Percentiles rank a stretch among this genome's conserved stretches.
Conservation (phyloP, 1,140 invertebrate species). For the Drosophila triauraria region DNA sequence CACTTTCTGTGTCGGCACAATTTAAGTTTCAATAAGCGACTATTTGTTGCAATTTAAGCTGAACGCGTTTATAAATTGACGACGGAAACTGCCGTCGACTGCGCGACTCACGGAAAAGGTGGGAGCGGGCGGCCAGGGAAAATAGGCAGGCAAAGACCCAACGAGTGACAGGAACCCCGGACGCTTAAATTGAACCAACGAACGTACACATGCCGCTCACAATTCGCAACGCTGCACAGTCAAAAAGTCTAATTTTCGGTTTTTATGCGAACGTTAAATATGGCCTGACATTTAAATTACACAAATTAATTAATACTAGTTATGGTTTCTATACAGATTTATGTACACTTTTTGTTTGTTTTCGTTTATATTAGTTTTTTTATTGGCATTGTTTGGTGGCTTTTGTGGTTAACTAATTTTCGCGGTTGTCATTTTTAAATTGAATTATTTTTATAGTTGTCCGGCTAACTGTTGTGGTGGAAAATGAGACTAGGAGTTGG, state of each 20-base stretch:
- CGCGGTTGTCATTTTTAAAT: conserved; percentile 65
- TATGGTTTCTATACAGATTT: conserved; percentile 48
- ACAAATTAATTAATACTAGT: conserved; percentile 77
- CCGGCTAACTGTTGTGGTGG: conserved; percentile 15
- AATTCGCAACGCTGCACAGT: conserved; percentile 14
- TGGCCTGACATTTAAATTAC: conserved; percentile 67
- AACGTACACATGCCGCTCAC: conserved; percentile 48
- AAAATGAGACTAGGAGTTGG: background rate
- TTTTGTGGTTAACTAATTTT: conserved; percentile 71
- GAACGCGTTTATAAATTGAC: conserved; percentile 83
- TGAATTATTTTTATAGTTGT: conserved; percentile 44
- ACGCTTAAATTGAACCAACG: conserved; percentile 51
- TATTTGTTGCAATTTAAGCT: conserved; percentile 84
- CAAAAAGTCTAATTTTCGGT: conserved; percentile 46
- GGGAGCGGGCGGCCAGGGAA: background rate
- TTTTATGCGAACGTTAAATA: conserved; percentile 43
- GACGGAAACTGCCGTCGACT: conserved; percentile 67
- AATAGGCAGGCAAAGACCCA: conserved; percentile 50
- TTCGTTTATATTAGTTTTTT: conserved; percentile 4
- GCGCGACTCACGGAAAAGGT: conserved; percentile 24
- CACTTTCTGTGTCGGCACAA: conserved; percentile 77
- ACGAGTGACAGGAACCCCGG: conserved; percentile 47
- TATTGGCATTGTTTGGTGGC: conserved; percentile 17
- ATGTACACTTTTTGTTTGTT: conserved; percentile 38
- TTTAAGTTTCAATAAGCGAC: conserved; percentile 84